Percentiles rank a stretch among this genome's conserved stretches.
These are phyloP conservation scores for Hylyphantes graminicola DNA, from an alignment of 1,140 invertebrate species.

Conservation along the genomic window DNA sequence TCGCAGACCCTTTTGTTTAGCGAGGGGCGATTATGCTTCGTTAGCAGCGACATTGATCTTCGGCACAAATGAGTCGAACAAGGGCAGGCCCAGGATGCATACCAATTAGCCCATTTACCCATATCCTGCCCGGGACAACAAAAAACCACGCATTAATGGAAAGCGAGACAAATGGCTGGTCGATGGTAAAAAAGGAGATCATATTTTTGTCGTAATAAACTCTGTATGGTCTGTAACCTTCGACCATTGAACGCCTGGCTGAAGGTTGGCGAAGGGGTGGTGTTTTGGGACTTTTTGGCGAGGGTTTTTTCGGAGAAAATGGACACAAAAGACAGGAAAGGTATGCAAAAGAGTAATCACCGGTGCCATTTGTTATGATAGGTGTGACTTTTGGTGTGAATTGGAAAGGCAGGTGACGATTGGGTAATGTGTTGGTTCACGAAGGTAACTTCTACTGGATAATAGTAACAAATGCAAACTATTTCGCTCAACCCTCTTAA, in stretches of 20 bases:
- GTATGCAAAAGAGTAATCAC: background rate
- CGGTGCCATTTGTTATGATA: background rate
- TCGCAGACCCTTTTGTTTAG: constrained; percentile 40
- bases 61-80: background rate
- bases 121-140: constrained; percentile 24
- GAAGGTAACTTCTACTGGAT: too few species aligned
- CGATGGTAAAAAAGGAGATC: background rate
- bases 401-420: constrained; percentile 4
- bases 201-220: constrained; percentile 28
- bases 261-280: constrained; percentile 11
- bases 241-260: background rate
- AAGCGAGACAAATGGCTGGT: constrained; percentile 18
- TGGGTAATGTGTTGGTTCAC: constrained; percentile 4
- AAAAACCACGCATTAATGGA: constrained; percentile 8
- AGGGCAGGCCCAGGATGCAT: constrained; percentile 15
- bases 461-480: too few species aligned
- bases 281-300: constrained; percentile 4
- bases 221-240: constrained; percentile 14
- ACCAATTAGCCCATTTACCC: constrained; percentile 54
- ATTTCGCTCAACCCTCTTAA: too few species aligned
- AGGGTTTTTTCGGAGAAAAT: constrained; percentile 12
- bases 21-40: constrained; percentile 9
- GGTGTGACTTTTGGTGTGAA: background rate
- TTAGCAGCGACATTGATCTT: constrained; percentile 25
- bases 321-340: constrained; percentile 21